Percentiles rank a stretch among this genome's conserved stretches.
These are phyloP conservation scores for Henricia sp. DNA, from an alignment of 53 echinoderm and acorn worm species.

Conservation along the genomic window DNA sequence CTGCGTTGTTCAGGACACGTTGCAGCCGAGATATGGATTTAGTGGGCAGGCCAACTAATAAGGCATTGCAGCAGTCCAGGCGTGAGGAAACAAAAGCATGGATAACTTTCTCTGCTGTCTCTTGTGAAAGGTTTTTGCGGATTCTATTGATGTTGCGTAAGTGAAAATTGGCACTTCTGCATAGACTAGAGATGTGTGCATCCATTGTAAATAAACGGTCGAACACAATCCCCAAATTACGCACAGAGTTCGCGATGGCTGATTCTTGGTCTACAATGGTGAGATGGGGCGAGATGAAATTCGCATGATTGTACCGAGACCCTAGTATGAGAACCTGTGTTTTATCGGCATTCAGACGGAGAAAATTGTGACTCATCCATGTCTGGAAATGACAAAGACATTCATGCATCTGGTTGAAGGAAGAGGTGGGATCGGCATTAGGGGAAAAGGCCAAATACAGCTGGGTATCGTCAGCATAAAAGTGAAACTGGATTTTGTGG, in stretches of 20 bases:
- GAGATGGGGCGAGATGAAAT: not conserved
- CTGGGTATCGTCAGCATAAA: not conserved
- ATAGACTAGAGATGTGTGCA: not conserved
- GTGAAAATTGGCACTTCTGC: not conserved
- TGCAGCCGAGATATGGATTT: not conserved
- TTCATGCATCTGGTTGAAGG: constrained; percentile 8
- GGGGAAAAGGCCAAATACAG: constrained; percentile 12
- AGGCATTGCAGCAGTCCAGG: not conserved
- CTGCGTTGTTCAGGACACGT: constrained; percentile 1
- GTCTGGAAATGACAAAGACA: constrained; percentile 3
- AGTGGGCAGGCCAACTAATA: not conserved
- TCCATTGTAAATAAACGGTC: not conserved
- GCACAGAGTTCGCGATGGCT: too few species aligned
- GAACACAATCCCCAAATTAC: too few species aligned
- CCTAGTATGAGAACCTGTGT: constrained; percentile 1
- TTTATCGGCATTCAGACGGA: constrained; percentile 8
- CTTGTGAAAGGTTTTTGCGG: not conserved
- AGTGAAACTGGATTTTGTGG: not conserved
- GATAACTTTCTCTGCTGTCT: constrained; percentile 5
- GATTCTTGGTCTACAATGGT: too few species aligned
- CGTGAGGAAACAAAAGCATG: not conserved
- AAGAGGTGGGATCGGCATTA: not conserved
- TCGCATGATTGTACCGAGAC: not conserved
- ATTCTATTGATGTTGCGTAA: not conserved
- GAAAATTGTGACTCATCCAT: constrained; percentile 13